Conservation (phyloP, 2,797 vertebrate genomes). For the Myiotriccus ornatus region DNA sequence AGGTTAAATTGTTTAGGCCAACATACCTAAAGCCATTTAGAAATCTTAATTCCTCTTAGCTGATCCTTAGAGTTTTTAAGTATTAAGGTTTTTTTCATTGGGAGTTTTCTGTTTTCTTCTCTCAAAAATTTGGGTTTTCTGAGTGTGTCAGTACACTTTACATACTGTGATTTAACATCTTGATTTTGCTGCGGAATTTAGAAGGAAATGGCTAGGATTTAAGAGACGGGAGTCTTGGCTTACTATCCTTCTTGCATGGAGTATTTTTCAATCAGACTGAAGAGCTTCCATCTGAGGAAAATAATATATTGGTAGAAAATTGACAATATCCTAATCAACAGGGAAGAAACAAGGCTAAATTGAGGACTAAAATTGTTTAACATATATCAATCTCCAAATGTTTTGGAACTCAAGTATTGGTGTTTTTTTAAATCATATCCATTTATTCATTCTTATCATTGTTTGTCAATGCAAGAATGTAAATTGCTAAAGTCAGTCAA, state of each 20-base stretch:
- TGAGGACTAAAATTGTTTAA: background rate
- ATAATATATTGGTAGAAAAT: background rate
- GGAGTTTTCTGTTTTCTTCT: background rate
- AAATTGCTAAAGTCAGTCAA: background rate
- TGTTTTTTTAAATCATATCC: background rate
- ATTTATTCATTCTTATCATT: background rate
- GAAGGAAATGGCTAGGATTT: background rate
- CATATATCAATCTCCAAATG: background rate
- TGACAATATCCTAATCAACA: background rate
- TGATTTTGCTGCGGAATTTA: background rate
- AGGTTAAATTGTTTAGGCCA: background rate
- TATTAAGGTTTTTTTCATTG: background rate
- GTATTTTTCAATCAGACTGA: background rate
- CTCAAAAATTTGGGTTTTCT: fast-evolving
- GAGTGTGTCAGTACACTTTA: background rate
- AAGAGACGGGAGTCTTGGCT: background rate
- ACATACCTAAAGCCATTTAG: background rate
- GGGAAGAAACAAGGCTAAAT: background rate
- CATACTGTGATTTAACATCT: background rate
- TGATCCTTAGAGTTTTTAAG: background rate
- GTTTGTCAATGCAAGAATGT: background rate
- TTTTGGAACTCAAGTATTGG: background rate
- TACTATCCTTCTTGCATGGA: too few relatives aligned
- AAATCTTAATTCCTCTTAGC: background rate
- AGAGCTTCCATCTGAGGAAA: background rate